Conservation (phyloP, 2,113 vertebrate genomes). For the Heteronetta atricapilla region DNA sequence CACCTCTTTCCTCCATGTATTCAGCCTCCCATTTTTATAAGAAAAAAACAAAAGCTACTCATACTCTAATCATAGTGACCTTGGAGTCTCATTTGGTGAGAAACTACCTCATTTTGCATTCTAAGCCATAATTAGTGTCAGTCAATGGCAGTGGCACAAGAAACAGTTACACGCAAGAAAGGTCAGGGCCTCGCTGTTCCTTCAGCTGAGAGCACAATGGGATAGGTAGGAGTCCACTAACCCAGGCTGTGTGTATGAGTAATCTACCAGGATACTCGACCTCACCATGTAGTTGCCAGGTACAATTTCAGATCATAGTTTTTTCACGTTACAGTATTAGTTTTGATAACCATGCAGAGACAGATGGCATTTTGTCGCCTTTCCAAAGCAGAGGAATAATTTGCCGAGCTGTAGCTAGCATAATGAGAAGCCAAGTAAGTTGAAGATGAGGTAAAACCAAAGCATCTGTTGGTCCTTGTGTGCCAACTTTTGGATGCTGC, state of each 20-base stretch:
- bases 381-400: constrained; percentile 83
- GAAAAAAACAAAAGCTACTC: constrained; percentile 34
- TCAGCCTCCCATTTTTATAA: constrained; percentile 40
- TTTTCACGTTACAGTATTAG: constrained; percentile 74
- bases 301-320: constrained; percentile 62
- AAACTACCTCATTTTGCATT: constrained; percentile 62
- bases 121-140: constrained; percentile 71
- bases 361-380: constrained; percentile 83
- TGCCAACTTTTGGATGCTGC: constrained; percentile 77
- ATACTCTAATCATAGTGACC: constrained; percentile 52
- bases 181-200: constrained; percentile 27
- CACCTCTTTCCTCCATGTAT: constrained; percentile 32
- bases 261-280: constrained; percentile 16
- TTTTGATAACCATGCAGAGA: constrained; percentile 83
- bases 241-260: neutral
- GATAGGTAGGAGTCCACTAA: constrained; percentile 8
- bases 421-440: constrained; percentile 81
- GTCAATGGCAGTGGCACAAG: constrained; percentile 50
- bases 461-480: constrained; percentile 79
- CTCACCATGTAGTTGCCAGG: constrained; percentile 52
- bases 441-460: constrained; percentile 82
- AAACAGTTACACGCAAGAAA: constrained; percentile 32
- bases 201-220: neutral
- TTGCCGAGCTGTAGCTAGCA: constrained; percentile 77
- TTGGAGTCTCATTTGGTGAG: constrained; percentile 66